These are phyloP conservation scores for Acanthurus leucopareius DNA, from an alignment of 2,797 vertebrate species.

Conservation along the genomic window DNA sequence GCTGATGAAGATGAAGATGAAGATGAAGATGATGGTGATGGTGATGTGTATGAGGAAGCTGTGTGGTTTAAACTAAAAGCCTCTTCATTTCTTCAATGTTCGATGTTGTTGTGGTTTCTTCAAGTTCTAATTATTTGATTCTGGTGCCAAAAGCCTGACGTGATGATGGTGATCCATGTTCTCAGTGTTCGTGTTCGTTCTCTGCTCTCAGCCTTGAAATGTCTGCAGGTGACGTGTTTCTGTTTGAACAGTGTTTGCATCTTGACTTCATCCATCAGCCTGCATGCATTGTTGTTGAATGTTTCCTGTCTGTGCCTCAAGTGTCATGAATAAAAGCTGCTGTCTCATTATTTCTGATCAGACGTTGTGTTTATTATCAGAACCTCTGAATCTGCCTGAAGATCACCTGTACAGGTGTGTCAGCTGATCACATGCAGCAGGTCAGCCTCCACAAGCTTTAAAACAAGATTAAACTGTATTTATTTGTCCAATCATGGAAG, in stretches of 20 bases:
- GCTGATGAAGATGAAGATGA: no score
- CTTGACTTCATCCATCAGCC: background rate
- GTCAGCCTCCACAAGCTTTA: no score
- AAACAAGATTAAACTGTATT: no score
- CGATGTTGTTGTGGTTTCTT: slow-evolving; percentile 15
- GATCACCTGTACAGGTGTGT: no score
- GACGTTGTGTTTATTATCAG: no score
- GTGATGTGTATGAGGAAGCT: background rate
- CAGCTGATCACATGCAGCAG: no score
- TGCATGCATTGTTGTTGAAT: slow-evolving; percentile 45
- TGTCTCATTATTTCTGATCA: background rate
- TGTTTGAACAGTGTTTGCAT: background rate
- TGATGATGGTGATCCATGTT: slow-evolving; percentile 5
- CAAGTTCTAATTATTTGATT: background rate
- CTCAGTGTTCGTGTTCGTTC: background rate
- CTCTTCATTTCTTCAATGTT: background rate
- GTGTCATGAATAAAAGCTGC: slow-evolving; percentile 51
- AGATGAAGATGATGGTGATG: no score
- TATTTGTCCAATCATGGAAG: no score
- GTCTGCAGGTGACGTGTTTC: slow-evolving; percentile 19
- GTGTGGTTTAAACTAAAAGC: background rate
- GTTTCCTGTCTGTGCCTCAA: slow-evolving; percentile 49
- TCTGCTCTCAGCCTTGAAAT: background rate
- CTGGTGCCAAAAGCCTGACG: slow-evolving; percentile 1
- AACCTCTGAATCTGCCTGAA: no score